These are phyloP conservation scores for pig (Sus scrofa) DNA, from an alignment of 2,113 vertebrate genomes.

Conservation along the genomic window DNA sequence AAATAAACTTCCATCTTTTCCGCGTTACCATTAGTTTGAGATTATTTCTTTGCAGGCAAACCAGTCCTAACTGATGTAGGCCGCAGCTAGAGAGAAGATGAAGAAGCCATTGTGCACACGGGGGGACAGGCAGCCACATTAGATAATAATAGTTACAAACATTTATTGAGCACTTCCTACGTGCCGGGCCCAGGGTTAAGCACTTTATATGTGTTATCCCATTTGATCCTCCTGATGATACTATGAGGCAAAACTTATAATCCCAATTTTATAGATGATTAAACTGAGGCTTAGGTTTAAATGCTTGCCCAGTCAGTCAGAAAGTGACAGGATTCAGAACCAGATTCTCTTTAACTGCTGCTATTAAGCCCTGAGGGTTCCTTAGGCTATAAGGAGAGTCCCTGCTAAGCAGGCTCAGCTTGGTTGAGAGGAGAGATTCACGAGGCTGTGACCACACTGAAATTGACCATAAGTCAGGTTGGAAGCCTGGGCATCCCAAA, in stretches of 20 bases:
- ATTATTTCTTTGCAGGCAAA: not conserved
- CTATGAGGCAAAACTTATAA: slow-evolving; percentile 51
- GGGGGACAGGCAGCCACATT: not conserved
- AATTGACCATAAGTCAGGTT: not conserved
- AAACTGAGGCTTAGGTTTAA: slow-evolving; percentile 59
- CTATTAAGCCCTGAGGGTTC: not conserved
- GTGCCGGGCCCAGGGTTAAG: not conserved
- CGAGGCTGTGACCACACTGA: not conserved
- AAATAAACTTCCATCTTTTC: not conserved
- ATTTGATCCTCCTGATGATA: slow-evolving; percentile 45
- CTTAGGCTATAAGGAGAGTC: not conserved
- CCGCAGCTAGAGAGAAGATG: not conserved
- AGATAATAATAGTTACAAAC: not conserved
- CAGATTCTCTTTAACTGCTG: not conserved
- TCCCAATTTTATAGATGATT: slow-evolving; percentile 60
- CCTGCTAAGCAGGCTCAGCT: not conserved
- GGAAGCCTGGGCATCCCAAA: not conserved
- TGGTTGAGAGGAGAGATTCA: not conserved
- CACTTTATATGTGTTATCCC: slow-evolving; percentile 12
- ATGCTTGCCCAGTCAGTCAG: slow-evolving; percentile 55
- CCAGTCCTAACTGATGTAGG: not conserved
- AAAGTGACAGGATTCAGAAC: slow-evolving; percentile 26
- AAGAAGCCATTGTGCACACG: not conserved
- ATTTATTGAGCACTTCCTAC: not conserved
- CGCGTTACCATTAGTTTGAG: not conserved